Conservation (phyloP, 2,113 vertebrate species). For the Xiphorhynchus elegans region DNA sequence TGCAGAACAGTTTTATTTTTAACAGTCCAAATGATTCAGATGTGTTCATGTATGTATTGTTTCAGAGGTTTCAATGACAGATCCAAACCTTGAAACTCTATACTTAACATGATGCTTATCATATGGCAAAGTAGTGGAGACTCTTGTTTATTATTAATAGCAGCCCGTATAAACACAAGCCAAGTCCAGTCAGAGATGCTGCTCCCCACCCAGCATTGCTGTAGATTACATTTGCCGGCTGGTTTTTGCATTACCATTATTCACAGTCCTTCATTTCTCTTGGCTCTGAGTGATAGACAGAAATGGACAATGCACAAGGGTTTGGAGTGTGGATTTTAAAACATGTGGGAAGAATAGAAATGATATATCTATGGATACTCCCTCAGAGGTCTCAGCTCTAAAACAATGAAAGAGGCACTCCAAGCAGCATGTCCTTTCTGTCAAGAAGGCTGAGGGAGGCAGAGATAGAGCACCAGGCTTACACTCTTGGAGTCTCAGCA, state of each 20-base stretch:
- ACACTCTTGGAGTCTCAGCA: accelerated
- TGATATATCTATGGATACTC: background rate
- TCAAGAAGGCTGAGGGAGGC: background rate
- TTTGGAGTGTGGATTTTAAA: conserved; percentile 24
- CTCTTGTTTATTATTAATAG: conserved; percentile 44
- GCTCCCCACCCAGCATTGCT: background rate
- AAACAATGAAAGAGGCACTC: background rate
- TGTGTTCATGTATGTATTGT: background rate
- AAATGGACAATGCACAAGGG: background rate
- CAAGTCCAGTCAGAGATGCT: background rate
- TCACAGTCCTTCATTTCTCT: background rate
- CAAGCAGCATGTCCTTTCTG: background rate
- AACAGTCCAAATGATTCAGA: background rate
- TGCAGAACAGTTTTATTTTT: background rate
- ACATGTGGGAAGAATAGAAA: conserved; percentile 19
- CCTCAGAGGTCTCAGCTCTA: conserved; percentile 3
- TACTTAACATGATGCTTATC: conserved; percentile 3
- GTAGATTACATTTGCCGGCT: conserved; percentile 13
- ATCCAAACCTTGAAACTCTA: background rate
- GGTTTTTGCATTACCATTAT: conserved; percentile 41
- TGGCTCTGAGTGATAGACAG: background rate
- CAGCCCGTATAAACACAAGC: background rate
- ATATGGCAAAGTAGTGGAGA: conserved; percentile 1
- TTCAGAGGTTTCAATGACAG: background rate
- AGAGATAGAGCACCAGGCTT: background rate